Base-by-base conservation (phyloP, 2,888 invertebrate species). In the Diabrotica balteata region DNA sequence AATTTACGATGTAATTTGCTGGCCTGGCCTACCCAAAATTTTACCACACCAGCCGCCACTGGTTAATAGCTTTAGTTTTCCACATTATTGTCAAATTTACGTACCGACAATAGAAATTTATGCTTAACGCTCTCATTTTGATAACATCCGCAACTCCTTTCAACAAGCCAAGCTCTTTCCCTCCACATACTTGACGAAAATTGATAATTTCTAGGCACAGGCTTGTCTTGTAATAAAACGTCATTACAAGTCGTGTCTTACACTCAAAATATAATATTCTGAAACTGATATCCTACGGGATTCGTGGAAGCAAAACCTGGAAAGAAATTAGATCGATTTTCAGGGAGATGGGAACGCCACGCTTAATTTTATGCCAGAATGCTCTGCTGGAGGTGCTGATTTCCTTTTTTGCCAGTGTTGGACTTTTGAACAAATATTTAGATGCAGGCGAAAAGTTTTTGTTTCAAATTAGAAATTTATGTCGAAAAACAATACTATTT, bases 341-440 rank as follows among this genome's bases (percentile, higher is more conserved):
- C 61, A 51, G 32, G 45, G 60, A 55, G 66, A 61, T 61, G 61
- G 45, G 61, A 66, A 61, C 55, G 66, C 57, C 55, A 51, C 61
- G 57, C 51, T 61, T 66, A 61, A 66, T 66, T 66, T 66, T 61
- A 66, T 57, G 66, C 66, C 66, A 57, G 61, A 61, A 32, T 42
- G 66, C 61, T 51, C 57, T 45, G 51, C 66, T 61, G 66, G 66
- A 57, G 61, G 66, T 57, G 66, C 50, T 66, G 66, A 66, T 66
- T 66, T 60, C 11, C 49, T 60, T 66, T 61, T 61, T 47, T 54
- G 44, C 44, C 59, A 49, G 46, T 53, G 50, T 51, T 50, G 60
- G 59, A 7, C 32, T 52, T 52, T 22, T 17, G 42, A 32, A 53
- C 8, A 53, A 53, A 53, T 17, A 53, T 17, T 22, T 53, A 4